A percentile compares a stretch with the other conserved stretches of the same genome.
Conservation (phyloP, 2,888 invertebrate genomes). For the Drosophila cognata region DNA sequence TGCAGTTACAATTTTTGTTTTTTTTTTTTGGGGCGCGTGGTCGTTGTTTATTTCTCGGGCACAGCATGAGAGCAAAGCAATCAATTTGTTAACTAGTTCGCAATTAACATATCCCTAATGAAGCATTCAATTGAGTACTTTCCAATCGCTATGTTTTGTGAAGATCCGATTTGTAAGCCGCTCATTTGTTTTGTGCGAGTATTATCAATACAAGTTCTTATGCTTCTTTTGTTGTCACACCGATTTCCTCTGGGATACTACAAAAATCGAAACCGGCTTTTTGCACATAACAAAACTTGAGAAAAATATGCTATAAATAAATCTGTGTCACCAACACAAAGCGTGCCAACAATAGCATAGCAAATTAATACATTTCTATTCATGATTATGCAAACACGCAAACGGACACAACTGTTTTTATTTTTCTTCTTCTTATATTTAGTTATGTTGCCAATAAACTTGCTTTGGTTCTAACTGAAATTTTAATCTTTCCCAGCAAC, state of each 20-base stretch:
- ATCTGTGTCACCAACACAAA: slow-evolving; percentile 67
- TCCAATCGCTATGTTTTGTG: slow-evolving; percentile 7
- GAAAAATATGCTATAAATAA: slow-evolving; percentile 67
- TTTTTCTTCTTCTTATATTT: neutral
- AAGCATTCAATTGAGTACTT: slow-evolving; percentile 32
- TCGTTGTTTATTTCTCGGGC: slow-evolving; percentile 21
- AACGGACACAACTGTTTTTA: slow-evolving; percentile 37
- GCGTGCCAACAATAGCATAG: slow-evolving; percentile 30
- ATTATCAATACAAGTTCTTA: slow-evolving; percentile 26
- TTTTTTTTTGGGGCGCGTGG: slow-evolving; percentile 33
- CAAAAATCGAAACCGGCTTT: slow-evolving; percentile 50
- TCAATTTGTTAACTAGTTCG: slow-evolving; percentile 34
- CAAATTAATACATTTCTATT: slow-evolving; percentile 59
- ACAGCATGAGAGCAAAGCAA: slow-evolving; percentile 33
- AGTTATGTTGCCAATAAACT: slow-evolving; percentile 32
- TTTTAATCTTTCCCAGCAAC: slow-evolving; percentile 56
- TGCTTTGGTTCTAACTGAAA: slow-evolving; percentile 41
- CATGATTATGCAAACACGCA: slow-evolving; percentile 74
- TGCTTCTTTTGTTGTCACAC: slow-evolving; percentile 38
- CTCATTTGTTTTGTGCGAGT: slow-evolving; percentile 9
- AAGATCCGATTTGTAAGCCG: neutral
- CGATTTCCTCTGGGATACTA: slow-evolving; percentile 54
- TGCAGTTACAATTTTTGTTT: slow-evolving; percentile 2
- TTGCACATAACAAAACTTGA: slow-evolving; percentile 43
- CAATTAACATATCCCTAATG: slow-evolving; percentile 29